Conservation (phyloP, 2,888 invertebrate genomes). For the Rhyacophila evoluta region DNA sequence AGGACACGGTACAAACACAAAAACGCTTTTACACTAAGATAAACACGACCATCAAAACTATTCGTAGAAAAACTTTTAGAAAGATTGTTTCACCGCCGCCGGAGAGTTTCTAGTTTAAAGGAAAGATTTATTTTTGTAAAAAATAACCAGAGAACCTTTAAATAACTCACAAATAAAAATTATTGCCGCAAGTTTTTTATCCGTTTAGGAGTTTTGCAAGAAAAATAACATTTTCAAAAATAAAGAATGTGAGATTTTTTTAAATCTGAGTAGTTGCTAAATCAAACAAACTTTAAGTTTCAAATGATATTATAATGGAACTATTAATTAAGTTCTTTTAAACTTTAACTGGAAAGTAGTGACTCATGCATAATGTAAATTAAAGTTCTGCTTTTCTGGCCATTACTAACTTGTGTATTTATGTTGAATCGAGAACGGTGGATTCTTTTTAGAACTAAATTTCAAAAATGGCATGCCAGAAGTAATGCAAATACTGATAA, state of each 20-base stretch:
- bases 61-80: background rate
- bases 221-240: no score
- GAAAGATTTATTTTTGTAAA: constrained; percentile 10
- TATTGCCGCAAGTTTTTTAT: background rate
- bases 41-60: background rate
- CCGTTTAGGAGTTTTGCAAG: background rate
- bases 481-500: no score
- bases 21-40: constrained; percentile 19
- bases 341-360: no score
- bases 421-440: no score
- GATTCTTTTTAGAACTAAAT: no score
- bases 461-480: no score
- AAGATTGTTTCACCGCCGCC: background rate
- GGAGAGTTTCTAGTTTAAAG: background rate
- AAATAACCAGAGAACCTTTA: background rate
- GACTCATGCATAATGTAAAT: no score
- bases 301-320: background rate
- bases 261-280: no score
- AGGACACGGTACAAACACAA: constrained; percentile 8
- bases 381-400: no score
- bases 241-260: no score
- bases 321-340: no score
- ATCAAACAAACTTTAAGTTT: background rate
- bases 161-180: background rate
- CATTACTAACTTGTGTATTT: no score